A percentile compares a stretch with the other conserved stretches of the same genome.
phyloP scores from a whole-genome alignment of 2,113 vertebrate species.

The Epinephelus cyanopodus region DNA sequence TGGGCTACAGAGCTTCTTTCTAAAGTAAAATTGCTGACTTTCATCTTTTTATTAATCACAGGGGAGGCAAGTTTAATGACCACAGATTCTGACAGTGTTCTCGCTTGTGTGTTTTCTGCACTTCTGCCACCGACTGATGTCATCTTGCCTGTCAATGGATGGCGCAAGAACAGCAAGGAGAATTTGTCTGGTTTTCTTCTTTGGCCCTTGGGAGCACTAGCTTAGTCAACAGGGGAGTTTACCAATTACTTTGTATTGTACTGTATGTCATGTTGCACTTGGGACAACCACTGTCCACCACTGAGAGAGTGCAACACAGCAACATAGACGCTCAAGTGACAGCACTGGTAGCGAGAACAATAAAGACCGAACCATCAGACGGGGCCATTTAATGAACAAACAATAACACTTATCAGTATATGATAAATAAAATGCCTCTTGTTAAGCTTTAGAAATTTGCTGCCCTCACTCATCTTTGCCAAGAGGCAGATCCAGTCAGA shows the following conservation, averaged over 20 bases:
- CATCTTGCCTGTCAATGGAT: conserved; percentile 4
- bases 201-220: background rate
- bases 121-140: conserved; percentile 11
- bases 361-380: background rate
- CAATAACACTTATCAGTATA: too few relatives aligned
- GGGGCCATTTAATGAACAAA: too few relatives aligned
- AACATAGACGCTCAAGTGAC: background rate
- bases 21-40: conserved; percentile 8
- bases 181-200: conserved; percentile 37
- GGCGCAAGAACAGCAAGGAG: background rate
- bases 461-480: too few relatives aligned
- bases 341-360: too few relatives aligned
- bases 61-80: conserved; percentile 15
- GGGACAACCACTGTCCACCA: background rate
- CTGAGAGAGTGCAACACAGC: background rate
- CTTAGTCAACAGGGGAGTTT: background rate
- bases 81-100: background rate
- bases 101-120: conserved; percentile 2
- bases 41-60: conserved; percentile 41
- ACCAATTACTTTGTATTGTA: background rate
- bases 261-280: background rate
- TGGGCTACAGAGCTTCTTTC: conserved; percentile 22
- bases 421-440: too few relatives aligned
- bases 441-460: too few relatives aligned
- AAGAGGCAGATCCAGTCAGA: too few relatives aligned